These are phyloP conservation scores for Oscheius sp. DNA, from an alignment of 2,888 invertebrate species.

Conservation along the genomic window DNA sequence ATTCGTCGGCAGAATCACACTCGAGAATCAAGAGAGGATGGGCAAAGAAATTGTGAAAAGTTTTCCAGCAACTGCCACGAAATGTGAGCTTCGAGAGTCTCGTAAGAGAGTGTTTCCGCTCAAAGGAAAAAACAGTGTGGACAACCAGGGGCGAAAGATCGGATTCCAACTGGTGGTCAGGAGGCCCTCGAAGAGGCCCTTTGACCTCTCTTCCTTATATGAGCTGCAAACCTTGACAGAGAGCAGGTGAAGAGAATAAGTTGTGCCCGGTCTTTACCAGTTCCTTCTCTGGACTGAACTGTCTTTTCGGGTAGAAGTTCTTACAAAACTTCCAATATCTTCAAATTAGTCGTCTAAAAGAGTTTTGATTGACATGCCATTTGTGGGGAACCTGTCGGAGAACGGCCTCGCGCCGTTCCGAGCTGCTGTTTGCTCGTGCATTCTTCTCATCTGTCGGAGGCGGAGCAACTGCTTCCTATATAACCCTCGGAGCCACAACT, in stretches of 20 bases:
- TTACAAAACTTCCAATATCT: too few species aligned
- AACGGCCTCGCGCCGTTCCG: constrained; percentile 21
- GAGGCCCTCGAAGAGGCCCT: neutral
- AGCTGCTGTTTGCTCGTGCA: constrained; percentile 26
- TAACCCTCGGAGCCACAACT: constrained; percentile 10
- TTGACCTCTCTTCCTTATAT: neutral
- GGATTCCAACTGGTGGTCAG: neutral
- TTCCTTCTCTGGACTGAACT: constrained; percentile 11
- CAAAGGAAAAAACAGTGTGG: neutral
- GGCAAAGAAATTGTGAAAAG: constrained; percentile 13
- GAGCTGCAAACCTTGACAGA: neutral
- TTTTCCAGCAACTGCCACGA: neutral
- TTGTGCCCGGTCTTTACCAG: constrained; percentile 6
- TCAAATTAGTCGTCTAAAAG: too few species aligned
- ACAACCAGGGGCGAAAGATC: neutral
- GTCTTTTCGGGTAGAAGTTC: neutral
- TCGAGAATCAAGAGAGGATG: neutral
- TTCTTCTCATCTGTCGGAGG: constrained; percentile 14
- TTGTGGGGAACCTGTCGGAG: neutral
- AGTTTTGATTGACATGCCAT: neutral
- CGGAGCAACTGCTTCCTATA: constrained; percentile 26
- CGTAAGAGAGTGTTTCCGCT: neutral
- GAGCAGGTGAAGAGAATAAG: neutral
- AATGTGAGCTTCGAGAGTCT: too few species aligned
- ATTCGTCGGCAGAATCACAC: constrained; percentile 16